Evolutionary conservation across 2,888 invertebrate genomes (phyloP).

Genomic region (Flexamia atlantica): DNA sequence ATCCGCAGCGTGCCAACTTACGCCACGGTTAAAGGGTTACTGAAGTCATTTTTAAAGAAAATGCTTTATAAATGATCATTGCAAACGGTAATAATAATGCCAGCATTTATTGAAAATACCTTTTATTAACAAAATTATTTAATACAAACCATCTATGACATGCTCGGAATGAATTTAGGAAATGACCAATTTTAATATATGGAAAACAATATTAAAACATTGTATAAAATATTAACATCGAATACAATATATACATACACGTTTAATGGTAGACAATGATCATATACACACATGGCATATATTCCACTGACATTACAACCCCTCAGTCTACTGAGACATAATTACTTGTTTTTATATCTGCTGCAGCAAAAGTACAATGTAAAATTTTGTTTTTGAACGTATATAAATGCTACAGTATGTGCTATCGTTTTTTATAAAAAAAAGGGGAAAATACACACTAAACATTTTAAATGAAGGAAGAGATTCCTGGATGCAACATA

Average conservation of each 20-base stretch:
- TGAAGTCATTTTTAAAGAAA: no score
- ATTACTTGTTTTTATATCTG: not conserved
- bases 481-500: conserved; percentile 3
- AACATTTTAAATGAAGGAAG: no score
- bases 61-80: no score
- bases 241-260: conserved; percentile 54
- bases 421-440: no score
- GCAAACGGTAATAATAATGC: not conserved
- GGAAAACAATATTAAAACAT: not conserved
- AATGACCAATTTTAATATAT: conserved; percentile 9
- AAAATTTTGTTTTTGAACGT: not conserved
- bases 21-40: no score
- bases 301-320: conserved; percentile 15
- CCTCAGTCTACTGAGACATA: not conserved
- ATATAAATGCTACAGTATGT: not conserved
- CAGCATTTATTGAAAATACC: conserved; percentile 42
- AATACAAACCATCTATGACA: conserved; percentile 31
- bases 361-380: not conserved
- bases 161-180: conserved; percentile 42
- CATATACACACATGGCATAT: conserved; percentile 38
- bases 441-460: no score
- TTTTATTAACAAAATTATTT: conserved; percentile 55
- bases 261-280: conserved; percentile 8
- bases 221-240: conserved; percentile 50
- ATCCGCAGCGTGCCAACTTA: no score